A percentile compares a stretch with the other conserved stretches of the same genome.
phyloP scores from a whole-genome alignment of 2,888 invertebrate species.

The Piscicola geometra region DNA sequence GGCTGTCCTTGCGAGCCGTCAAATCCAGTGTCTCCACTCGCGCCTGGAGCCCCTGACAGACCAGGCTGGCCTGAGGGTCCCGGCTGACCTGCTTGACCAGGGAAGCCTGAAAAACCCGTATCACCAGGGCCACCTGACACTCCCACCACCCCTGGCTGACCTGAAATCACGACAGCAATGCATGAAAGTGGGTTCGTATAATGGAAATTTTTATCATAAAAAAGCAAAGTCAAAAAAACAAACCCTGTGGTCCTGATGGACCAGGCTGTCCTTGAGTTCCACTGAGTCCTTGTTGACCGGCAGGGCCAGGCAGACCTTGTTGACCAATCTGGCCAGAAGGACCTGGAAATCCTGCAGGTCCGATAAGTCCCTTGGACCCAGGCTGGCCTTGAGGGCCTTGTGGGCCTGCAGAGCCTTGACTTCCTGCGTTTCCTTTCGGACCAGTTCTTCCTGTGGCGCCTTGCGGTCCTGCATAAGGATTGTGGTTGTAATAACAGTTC shows the following conservation, averaged over 20 bases:
- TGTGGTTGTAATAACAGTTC: not conserved
- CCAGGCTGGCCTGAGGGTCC: constrained; percentile 28
- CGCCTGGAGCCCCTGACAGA: not conserved
- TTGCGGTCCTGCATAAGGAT: constrained; percentile 11
- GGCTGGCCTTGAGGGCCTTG: constrained; percentile 19
- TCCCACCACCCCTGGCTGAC: constrained; percentile 34
- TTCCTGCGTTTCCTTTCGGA: constrained; percentile 22
- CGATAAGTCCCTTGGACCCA: constrained; percentile 32
- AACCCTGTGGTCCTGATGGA: constrained; percentile 17
- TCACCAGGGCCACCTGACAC: constrained; percentile 45
- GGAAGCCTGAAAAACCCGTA: constrained; percentile 40
- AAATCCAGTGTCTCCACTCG: not conserved
- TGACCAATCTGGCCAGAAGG: constrained; percentile 30
- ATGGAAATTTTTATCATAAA: too few relatives aligned
- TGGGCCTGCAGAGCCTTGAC: constrained; percentile 3
- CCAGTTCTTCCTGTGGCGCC: constrained; percentile 36
- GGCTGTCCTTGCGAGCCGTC: not conserved
- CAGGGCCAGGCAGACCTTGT: constrained; percentile 27
- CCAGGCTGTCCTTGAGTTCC: constrained; percentile 37
- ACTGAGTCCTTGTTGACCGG: constrained; percentile 33
- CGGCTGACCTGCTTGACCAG: constrained; percentile 48
- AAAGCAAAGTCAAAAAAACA: too few relatives aligned
- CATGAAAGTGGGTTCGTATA: too few relatives aligned
- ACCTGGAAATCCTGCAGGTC: constrained; percentile 34
- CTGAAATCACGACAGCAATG: too few relatives aligned